Evolutionary conservation across 2,888 invertebrate genomes (phyloP).

Genomic region (Petrolisthes cinctipes): DNA sequence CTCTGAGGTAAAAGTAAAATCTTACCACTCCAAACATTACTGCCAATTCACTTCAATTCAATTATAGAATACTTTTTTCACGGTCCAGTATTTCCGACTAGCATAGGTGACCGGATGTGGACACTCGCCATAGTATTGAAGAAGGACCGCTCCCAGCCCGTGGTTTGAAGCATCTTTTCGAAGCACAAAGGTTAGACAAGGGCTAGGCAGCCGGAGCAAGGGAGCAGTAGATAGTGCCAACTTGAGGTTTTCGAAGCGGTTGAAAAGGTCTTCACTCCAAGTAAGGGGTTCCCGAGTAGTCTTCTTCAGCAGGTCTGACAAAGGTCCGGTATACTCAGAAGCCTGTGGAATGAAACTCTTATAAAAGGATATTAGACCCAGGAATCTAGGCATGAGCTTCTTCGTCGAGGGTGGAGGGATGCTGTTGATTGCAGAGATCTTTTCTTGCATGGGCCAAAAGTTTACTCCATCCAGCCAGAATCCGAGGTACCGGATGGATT

Average conservation of each 20-base stretch:
- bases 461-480: no score
- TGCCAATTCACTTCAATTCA: slow-evolving; percentile 13
- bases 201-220: not conserved
- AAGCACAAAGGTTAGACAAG: not conserved
- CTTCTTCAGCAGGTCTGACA: not conserved
- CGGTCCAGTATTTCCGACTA: not conserved
- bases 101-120: not conserved
- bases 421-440: not conserved
- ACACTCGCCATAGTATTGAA: not conserved
- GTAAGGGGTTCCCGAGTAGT: not conserved
- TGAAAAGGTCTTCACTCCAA: not conserved
- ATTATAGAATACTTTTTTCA: not conserved
- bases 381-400: not conserved
- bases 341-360: not conserved
- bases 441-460: slow-evolving; percentile 14
- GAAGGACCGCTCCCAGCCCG: not conserved
- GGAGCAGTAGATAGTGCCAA: not conserved
- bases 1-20: not conserved
- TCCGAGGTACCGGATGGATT: no score
- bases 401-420: not conserved
- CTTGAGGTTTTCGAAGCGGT: not conserved
- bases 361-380: not conserved
- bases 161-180: not conserved
- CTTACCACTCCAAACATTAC: not conserved
- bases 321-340: not conserved